Evolutionary conservation across 2,113 vertebrate genomes (phyloP), one percentile per base, ranked within the genome.

Genomic region (Nothoprocta pentlandii): DNA sequence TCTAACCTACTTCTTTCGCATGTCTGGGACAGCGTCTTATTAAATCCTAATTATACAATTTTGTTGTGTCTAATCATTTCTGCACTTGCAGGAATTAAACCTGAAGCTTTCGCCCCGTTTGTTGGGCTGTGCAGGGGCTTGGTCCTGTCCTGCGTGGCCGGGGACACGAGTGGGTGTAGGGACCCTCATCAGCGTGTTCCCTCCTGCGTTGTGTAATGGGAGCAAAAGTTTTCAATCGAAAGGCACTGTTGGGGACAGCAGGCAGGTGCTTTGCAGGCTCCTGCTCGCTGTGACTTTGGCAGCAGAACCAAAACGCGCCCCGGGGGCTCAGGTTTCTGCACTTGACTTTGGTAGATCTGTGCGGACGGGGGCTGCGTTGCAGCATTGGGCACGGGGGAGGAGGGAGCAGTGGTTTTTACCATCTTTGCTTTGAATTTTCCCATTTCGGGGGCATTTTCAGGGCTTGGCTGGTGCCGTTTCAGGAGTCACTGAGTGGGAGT

Each of bases 31-130:
- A 73, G 93, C 87, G 70, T 87, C 92, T 94, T 95, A 94, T 96
- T 94, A 97, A 97, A 93, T 94, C 80, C 44, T 87, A 95, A 95
- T 95, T 97, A 95, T 80, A 87, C 86, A 63, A 84, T 95, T 94
- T 89, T 92, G 77, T 93, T 93, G 88, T 90, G 80, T 89, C 92
- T 94, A 90, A 95, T 93, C 8, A 87, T 75, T 90, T 84, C 92
- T 87, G 83, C 63, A 58, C 90, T 92, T 92, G 74, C 80, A 94
- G 84, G 80, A 95, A 94, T 89, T 89, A 59, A 90, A 89, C 17
- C 66, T 26, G 70, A 66, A 86, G 74, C 77, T 94, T 46, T 73
- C 90, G 78, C 69, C 70, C 59, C 6, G 0, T 32, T 14, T 49
- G 44, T 44, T 78, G 69, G 49, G 41, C 21, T 13, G 6, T 8